A percentile compares a stretch with the other conserved stretches of the same genome.
These are phyloP conservation scores for Toxotes lorentzi DNA, from an alignment of 2,797 vertebrate genomes.

Conservation along the genomic window DNA sequence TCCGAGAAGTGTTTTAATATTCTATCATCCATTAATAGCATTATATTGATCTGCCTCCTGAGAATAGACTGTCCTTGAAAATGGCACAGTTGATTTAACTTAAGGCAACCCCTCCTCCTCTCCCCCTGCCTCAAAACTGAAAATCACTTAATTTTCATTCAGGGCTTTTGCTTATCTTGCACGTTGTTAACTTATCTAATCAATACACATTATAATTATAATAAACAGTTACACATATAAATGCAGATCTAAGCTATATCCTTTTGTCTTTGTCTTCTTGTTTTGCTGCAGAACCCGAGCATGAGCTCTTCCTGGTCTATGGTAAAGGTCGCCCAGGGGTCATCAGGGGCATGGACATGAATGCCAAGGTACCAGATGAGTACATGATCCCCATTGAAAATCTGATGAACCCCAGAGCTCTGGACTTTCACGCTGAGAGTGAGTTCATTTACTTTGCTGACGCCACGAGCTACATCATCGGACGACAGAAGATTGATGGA, in stretches of 20 bases:
- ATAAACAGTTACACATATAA: not conserved
- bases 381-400: conserved; percentile 99
- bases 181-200: conserved; percentile 33
- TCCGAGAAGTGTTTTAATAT: conserved; percentile 53
- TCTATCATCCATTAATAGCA: conserved; percentile 49
- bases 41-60: conserved; percentile 57
- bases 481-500: conserved; percentile 96
- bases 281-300: conserved; percentile 90
- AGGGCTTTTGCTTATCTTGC: conserved; percentile 37
- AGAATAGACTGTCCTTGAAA: conserved; percentile 56
- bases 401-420: conserved; percentile 95
- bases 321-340: conserved; percentile 96
- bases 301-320: conserved; percentile 96
- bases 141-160: conserved; percentile 50
- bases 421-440: conserved; percentile 95
- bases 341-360: conserved; percentile 97
- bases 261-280: conserved; percentile 18
- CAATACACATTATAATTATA: conserved; percentile 20
- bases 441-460: conserved; percentile 98
- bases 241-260: not conserved
- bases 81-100: conserved; percentile 52
- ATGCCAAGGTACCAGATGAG: conserved; percentile 94
- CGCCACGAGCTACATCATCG: conserved; percentile 96
- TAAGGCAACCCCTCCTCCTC: conserved; percentile 19
- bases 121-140: conserved; percentile 25